phyloP scores from a whole-genome alignment of 92 coral and sea anemone genomes.

The Pocillopora meandrina region DNA sequence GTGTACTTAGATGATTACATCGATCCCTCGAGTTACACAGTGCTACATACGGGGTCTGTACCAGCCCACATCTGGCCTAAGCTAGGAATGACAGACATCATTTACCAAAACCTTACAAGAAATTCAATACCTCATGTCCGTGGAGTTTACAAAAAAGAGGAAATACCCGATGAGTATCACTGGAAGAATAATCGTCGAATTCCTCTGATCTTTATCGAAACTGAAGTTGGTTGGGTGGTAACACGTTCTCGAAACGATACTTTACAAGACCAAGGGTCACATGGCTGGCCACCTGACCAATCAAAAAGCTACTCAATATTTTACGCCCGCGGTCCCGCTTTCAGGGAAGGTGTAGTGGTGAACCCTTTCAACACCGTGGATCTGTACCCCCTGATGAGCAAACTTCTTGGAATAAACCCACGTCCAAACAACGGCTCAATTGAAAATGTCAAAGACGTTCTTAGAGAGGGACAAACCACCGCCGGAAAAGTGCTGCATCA shows the following conservation, averaged over 20 bases:
- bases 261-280: constrained; percentile 28
- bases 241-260: constrained; percentile 41
- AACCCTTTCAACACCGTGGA: constrained; percentile 71
- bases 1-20: constrained; percentile 73
- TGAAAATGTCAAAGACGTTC: constrained; percentile 61
- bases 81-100: constrained; percentile 55
- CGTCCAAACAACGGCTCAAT: constrained; percentile 87
- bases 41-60: constrained; percentile 48
- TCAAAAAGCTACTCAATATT: constrained; percentile 73
- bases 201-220: constrained; percentile 75
- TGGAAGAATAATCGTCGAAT: constrained; percentile 87
- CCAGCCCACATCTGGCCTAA: constrained; percentile 72
- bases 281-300: constrained; percentile 61
- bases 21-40: constrained; percentile 44
- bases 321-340: constrained; percentile 93
- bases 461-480: neutral
- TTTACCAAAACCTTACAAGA: constrained; percentile 72
- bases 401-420: constrained; percentile 80
- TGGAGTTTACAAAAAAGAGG: constrained; percentile 67
- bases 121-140: constrained; percentile 56
- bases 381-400: constrained; percentile 85
- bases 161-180: constrained; percentile 74
- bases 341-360: constrained; percentile 61
- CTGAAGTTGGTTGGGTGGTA: constrained; percentile 73
- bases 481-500: neutral